Percentiles rank a stretch among this genome's conserved stretches.
Conservation (phyloP, 1,140 invertebrate genomes). For the Plectrocnemia conspersa region DNA sequence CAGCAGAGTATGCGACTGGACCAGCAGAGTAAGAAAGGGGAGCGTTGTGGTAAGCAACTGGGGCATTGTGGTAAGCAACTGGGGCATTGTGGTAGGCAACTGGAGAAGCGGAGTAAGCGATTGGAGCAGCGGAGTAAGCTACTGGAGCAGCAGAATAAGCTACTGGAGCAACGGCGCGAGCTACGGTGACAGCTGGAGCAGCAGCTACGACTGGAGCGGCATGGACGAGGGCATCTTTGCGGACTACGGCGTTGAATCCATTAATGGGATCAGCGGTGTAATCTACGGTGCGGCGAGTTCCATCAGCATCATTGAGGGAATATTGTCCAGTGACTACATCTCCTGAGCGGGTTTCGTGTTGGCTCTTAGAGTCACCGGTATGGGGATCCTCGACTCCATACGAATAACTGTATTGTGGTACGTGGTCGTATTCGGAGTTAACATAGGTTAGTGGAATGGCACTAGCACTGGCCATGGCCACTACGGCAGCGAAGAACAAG, state of each 20-base stretch:
- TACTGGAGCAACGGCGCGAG: conserved; percentile 42
- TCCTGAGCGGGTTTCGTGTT: conserved; percentile 53
- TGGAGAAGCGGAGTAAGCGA: conserved; percentile 20
- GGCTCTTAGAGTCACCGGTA: conserved; percentile 56
- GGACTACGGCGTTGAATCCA: conserved; percentile 51
- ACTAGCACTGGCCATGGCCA: conserved; percentile 46
- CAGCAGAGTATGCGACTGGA: conserved; percentile 37
- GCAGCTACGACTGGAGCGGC: conserved; percentile 42
- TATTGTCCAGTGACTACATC: conserved; percentile 54
- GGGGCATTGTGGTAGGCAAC: conserved; percentile 34
- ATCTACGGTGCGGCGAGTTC: conserved; percentile 53
- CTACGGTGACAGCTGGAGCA: conserved; percentile 33
- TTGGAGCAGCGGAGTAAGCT: conserved; percentile 34
- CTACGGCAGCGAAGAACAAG: conserved; percentile 36
- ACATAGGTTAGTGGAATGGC: conserved; percentile 39
- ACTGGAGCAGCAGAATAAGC: conserved; percentile 42
- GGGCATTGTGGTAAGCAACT: conserved; percentile 31
- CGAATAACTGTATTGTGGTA: conserved; percentile 29
- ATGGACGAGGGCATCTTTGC: conserved; percentile 47
- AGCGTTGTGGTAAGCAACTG: conserved; percentile 32
- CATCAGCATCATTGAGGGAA: conserved; percentile 53
- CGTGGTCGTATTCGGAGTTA: conserved; percentile 46
- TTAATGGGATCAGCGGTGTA: conserved; percentile 55
- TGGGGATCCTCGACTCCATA: conserved; percentile 44
- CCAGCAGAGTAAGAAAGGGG: conserved; percentile 25